Percentiles rank a stretch among this genome's conserved stretches.
Evolutionary conservation across 2,797 vertebrate species (phyloP).

Genomic region (Tiaroga cobitis): DNA sequence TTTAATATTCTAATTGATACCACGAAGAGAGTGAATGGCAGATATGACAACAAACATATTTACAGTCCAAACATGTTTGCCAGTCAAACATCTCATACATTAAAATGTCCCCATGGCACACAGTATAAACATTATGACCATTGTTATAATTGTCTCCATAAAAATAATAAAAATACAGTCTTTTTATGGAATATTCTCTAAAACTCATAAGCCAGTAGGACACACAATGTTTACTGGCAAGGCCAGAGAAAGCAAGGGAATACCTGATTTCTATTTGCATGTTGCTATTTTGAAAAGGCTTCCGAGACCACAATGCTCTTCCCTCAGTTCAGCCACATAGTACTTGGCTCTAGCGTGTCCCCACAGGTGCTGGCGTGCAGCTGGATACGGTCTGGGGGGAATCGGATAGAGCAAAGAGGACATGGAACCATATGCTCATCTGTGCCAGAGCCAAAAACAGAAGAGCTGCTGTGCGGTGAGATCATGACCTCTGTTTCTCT

Average conservation of each 20-base stretch:
- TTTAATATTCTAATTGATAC: neutral
- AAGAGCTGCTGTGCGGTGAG: slow-evolving; percentile 4
- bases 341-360: slow-evolving; percentile 54
- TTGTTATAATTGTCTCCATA: neutral
- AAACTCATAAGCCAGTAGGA: neutral
- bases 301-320: slow-evolving; percentile 49
- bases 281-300: neutral
- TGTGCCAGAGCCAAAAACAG: neutral
- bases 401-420: slow-evolving; percentile 73
- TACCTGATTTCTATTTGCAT: neutral
- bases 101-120: neutral
- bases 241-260: neutral
- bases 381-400: slow-evolving; percentile 66
- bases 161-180: neutral
- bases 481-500: slow-evolving; percentile 16
- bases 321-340: slow-evolving; percentile 60
- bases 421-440: slow-evolving; percentile 67
- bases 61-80: neutral
- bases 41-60: neutral
- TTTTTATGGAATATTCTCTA: neutral
- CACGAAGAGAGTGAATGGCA: neutral
- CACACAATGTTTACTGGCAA: neutral
- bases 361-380: slow-evolving; percentile 76
- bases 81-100: neutral
- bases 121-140: neutral